These are phyloP conservation scores for Trachemys scripta DNA, from an alignment of 2,113 vertebrate species.

Conservation along the genomic window DNA sequence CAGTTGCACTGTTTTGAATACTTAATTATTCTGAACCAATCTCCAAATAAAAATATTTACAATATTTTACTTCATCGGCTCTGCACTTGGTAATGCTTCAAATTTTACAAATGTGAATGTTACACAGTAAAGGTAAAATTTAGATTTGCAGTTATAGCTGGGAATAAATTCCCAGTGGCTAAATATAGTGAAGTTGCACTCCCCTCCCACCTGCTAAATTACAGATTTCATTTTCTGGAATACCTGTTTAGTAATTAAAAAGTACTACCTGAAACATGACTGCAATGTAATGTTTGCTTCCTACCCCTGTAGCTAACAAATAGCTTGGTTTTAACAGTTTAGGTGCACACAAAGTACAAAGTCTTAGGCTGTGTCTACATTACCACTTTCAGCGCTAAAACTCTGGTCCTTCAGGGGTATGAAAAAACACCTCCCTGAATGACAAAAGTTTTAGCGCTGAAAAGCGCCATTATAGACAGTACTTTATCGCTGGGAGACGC, in stretches of 20 bases:
- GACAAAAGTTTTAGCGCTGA: too few relatives aligned
- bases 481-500: too few relatives aligned
- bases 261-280: background rate
- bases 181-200: background rate
- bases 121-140: accelerated
- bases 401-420: too few relatives aligned
- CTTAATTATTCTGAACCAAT: background rate
- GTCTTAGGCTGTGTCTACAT: background rate
- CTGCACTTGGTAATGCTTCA: background rate
- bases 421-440: too few relatives aligned
- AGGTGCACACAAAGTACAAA: background rate
- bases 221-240: background rate
- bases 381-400: too few relatives aligned
- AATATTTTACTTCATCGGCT: background rate
- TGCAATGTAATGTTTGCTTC: background rate
- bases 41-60: background rate
- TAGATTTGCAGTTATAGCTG: background rate
- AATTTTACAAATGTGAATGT: background rate
- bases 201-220: background rate
- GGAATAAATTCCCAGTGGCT: background rate
- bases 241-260: background rate
- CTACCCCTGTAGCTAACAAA: background rate
- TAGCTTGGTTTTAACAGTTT: background rate
- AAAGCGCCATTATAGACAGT: too few relatives aligned
- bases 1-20: background rate